A percentile compares a stretch with the other conserved stretches of the same genome.
Conservation (phyloP, 1,140 invertebrate genomes). For the Pseudomyrmex pallidus region DNA sequence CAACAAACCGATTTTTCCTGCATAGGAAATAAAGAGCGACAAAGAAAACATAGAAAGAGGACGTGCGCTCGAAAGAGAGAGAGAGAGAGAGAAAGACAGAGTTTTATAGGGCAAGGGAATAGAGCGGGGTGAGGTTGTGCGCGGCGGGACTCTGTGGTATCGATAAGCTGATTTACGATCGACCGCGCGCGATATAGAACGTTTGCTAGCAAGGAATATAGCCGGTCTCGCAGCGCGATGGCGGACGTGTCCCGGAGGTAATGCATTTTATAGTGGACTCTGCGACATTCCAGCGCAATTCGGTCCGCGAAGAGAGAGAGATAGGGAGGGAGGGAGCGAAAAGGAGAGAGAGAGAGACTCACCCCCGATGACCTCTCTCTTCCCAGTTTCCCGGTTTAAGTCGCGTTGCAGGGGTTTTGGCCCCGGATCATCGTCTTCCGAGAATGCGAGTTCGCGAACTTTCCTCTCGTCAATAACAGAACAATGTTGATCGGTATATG, state of each 20-base stretch:
- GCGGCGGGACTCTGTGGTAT: conserved; percentile 9
- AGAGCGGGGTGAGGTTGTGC: too few species aligned
- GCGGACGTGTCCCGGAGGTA: conserved; percentile 53
- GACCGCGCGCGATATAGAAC: conserved; percentile 36
- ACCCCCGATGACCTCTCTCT: conserved; percentile 39
- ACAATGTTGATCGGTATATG: conserved; percentile 9
- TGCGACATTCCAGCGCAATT: conserved; percentile 57
- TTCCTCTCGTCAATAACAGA: background rate
- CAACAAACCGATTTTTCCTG: conserved; percentile 22
- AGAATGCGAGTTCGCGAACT: conserved; percentile 7
- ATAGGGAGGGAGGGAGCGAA: background rate
- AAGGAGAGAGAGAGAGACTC: conserved; percentile 26
- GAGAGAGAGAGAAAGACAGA: background rate
- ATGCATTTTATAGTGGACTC: conserved; percentile 58
- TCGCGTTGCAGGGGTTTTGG: background rate
- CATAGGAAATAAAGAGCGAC: conserved; percentile 9
- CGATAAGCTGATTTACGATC: conserved; percentile 62
- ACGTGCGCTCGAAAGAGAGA: background rate
- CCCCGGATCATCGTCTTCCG: conserved; percentile 21
- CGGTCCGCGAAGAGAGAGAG: conserved; percentile 31
- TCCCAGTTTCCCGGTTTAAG: conserved; percentile 28
- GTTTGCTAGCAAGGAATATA: conserved; percentile 47
- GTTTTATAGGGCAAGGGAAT: background rate
- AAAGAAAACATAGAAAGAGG: background rate
- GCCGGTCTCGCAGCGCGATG: conserved; percentile 32